Base-by-base conservation (phyloP, 2,797 vertebrate species). In the Rachycentron canadum region DNA sequence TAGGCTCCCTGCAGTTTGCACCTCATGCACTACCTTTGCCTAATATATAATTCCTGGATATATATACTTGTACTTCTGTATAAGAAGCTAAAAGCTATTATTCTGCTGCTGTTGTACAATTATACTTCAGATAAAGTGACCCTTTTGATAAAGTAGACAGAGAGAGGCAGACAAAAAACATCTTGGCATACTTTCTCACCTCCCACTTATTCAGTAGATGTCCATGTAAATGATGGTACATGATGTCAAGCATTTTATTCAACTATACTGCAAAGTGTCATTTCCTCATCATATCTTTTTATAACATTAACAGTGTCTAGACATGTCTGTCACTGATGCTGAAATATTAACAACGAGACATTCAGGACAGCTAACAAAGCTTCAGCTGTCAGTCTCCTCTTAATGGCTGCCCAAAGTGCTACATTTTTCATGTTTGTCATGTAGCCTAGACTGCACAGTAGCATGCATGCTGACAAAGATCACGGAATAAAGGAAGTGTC, bases 361-460 rank as follows among this genome's bases (percentile, higher is more conserved):
- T 87, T 82, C 64, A 28, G 52, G 64, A 25, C 30, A 17, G 34
- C 77, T 72, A 69, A 86, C 70, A 79, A 76, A 81, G 82, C 81
- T 53, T 70, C 75, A 36, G 82, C 74, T 84, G 81, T 69, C 85
- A 75, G 52, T 74, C 79, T 85, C 23, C 63, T 70, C 36, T 64
- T 86, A 88, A 90, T 80, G 60, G 75, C 87, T 68, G 73, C 82
- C 85, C 69, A 69, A 81, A 82, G 73, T 87, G 80, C 81, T 85
- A 78, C 40, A 74, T 66, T 79, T 64, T 34, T 13, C 38, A n/a
- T 69, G 79, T 85, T 76, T 45, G 34, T 60, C 7, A 25, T 60
- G 69, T 63, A 23, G 79, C 76, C 57, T 62, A n/a, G 76, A 69
- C 69, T 19, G 63, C 60, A 63, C 69, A 0, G 56, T 11, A 60